Evolutionary conservation across 2,888 invertebrate genomes (phyloP).

Genomic region (Perdita meconis): DNA sequence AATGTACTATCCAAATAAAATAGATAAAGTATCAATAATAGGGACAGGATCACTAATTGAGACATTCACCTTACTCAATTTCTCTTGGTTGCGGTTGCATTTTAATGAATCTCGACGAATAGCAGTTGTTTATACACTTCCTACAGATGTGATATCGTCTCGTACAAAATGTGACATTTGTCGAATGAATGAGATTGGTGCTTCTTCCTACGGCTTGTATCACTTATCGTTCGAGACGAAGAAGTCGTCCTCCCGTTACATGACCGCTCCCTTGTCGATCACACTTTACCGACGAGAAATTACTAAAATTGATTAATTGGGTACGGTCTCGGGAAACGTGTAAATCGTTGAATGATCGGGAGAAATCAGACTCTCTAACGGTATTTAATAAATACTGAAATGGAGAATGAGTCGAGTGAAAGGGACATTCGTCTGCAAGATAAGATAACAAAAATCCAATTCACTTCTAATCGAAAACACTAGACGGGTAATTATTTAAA

Average conservation of each 20-base stretch:
- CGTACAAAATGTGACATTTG: slow-evolving; percentile 14
- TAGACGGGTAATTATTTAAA: too few species aligned
- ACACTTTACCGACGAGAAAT: slow-evolving; percentile 9
- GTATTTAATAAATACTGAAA: too few species aligned
- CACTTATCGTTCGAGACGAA: slow-evolving; percentile 47
- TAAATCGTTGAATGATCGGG: not conserved
- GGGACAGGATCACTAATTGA: too few species aligned
- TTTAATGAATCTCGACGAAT: not conserved
- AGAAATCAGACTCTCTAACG: too few species aligned
- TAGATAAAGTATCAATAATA: too few species aligned
- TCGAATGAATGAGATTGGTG: slow-evolving; percentile 20
- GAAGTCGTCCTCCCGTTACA: slow-evolving; percentile 72
- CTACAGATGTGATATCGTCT: not conserved
- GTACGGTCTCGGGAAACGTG: not conserved
- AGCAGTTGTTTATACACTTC: not conserved
- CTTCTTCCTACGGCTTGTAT: slow-evolving; percentile 57
- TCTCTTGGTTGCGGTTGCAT: not conserved
- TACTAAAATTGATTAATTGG: not conserved
- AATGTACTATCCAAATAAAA: too few species aligned
- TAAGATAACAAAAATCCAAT: too few species aligned
- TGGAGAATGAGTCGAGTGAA: too few species aligned
- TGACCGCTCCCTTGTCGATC: slow-evolving; percentile 58
- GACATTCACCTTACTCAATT: too few species aligned
- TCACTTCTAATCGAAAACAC: too few species aligned
- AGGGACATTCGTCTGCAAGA: too few species aligned